Percentiles rank a stretch among this genome's conserved stretches.
These are phyloP conservation scores for Melolontha melolontha DNA, from an alignment of 2,888 invertebrate genomes.

Conservation along the genomic window DNA sequence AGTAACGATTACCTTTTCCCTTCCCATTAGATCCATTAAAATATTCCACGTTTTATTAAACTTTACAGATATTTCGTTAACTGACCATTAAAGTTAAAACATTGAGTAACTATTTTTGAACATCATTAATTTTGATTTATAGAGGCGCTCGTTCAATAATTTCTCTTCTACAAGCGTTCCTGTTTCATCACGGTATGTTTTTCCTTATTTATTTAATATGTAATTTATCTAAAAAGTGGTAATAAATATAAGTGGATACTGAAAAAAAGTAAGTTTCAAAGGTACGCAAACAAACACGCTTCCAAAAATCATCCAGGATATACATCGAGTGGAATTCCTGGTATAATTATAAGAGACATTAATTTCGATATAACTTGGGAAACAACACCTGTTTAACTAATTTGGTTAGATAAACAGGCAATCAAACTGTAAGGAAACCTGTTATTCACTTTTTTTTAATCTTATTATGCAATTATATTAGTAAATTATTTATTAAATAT, in stretches of 20 bases:
- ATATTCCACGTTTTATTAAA: slow-evolving; percentile 14
- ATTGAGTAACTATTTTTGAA: slow-evolving; percentile 28
- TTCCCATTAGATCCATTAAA: too few relatives aligned
- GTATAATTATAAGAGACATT: slow-evolving; percentile 9
- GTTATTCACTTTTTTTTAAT: too few relatives aligned
- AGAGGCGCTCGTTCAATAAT: slow-evolving; percentile 18
- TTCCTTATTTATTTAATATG: slow-evolving; percentile 11
- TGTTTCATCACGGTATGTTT: slow-evolving; percentile 20
- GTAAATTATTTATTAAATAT: too few relatives aligned
- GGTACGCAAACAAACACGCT: too few relatives aligned
- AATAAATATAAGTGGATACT: slow-evolving; percentile 19
- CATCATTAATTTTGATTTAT: slow-evolving; percentile 35
- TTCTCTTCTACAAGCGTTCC: slow-evolving; percentile 21
- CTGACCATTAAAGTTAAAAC: slow-evolving; percentile 17
- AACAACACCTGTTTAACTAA: slow-evolving; percentile 21
- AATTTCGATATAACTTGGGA: slow-evolving; percentile 22
- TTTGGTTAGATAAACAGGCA: slow-evolving; percentile 4
- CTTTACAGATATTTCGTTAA: slow-evolving; percentile 13
- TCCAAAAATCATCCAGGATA: too few relatives aligned
- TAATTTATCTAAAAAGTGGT: slow-evolving; percentile 24
- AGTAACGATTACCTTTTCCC: too few relatives aligned
- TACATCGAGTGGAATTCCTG: slow-evolving; percentile 6
- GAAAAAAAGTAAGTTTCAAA: too few relatives aligned
- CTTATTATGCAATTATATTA: too few relatives aligned
- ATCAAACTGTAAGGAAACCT: slow-evolving; percentile 1